Percentiles rank a stretch among this genome's conserved stretches.
Conservation (phyloP, 2,113 vertebrate genomes). For the Zosterops lateralis region DNA sequence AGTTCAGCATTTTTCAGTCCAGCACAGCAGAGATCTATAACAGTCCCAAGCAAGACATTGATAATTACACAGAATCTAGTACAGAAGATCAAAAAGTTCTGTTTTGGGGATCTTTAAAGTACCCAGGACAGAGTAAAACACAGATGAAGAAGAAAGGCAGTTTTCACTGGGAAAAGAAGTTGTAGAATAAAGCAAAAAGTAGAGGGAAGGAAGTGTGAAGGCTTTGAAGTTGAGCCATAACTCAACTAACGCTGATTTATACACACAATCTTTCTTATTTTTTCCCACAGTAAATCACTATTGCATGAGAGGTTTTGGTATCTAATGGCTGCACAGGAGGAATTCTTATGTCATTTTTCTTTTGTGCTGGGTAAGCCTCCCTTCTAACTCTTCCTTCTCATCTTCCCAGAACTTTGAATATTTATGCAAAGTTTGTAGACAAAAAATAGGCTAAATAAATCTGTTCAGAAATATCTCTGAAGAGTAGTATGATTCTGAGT, state of each 20-base stretch:
- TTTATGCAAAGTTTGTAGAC: background rate
- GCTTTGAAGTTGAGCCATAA: conserved; percentile 38
- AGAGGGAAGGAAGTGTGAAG: conserved; percentile 21
- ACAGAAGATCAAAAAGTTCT: background rate
- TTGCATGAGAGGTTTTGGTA: background rate
- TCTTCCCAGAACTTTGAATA: background rate
- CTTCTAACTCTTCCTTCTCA: background rate
- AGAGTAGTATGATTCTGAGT: background rate
- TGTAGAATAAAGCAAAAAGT: background rate
- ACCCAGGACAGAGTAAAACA: background rate
- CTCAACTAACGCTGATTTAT: conserved; percentile 29
- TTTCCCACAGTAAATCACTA: conserved; percentile 45
- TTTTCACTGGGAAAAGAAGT: background rate
- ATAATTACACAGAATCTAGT: background rate
- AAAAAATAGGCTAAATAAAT: background rate
- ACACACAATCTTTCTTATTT: conserved; percentile 1
- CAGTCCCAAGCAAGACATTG: background rate
- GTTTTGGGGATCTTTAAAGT: background rate
- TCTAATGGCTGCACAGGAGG: conserved; percentile 11
- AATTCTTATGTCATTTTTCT: background rate
- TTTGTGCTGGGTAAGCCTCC: background rate
- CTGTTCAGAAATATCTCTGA: background rate
- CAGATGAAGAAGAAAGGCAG: background rate
- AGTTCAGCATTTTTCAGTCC: background rate
- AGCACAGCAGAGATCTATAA: background rate